phyloP scores from a whole-genome alignment of 37 sponge, comb jelly and placozoan genomes.

The Halisarca cf. caerulea region DNA sequence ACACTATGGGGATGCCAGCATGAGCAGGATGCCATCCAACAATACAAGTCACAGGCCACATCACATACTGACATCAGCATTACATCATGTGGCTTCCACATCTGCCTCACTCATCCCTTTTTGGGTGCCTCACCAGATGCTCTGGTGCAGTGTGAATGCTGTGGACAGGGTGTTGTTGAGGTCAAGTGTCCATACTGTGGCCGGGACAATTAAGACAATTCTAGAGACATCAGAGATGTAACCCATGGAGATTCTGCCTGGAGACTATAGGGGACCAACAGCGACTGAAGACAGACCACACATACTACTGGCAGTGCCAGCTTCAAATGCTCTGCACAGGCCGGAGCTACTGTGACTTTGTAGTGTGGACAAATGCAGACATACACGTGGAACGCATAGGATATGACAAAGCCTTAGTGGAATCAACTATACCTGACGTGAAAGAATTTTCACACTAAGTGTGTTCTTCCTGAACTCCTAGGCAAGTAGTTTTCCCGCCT shows the following conservation, averaged over 20 bases:
- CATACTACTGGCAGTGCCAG: constrained; percentile 51
- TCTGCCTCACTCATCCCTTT: neutral
- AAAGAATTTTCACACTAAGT: neutral
- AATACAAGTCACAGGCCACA: constrained; percentile 2
- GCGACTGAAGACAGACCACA: neutral
- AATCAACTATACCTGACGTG: constrained; percentile 19
- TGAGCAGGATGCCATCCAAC: constrained; percentile 24
- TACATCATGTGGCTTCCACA: neutral
- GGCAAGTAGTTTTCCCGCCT: constrained; percentile 45
- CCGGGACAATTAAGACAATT: no score
- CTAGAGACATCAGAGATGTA: constrained; percentile 21
- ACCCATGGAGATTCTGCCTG: constrained; percentile 17
- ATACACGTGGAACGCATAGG: constrained; percentile 42
- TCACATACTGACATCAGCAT: neutral
- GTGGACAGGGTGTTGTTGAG: constrained; percentile 47
- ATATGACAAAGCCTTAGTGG: constrained; percentile 7
- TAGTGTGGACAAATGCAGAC: constrained; percentile 38
- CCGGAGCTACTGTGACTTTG: constrained; percentile 40
- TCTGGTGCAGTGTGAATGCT: constrained; percentile 27
- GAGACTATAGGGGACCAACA: neutral
- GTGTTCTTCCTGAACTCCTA: constrained; percentile 43
- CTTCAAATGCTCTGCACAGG: constrained; percentile 31
- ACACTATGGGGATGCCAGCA: constrained; percentile 34
- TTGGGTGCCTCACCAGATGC: constrained; percentile 46
- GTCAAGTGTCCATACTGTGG: no score